Base-by-base conservation (phyloP, 2,797 vertebrate genomes). In the Delichon dasypus region DNA sequence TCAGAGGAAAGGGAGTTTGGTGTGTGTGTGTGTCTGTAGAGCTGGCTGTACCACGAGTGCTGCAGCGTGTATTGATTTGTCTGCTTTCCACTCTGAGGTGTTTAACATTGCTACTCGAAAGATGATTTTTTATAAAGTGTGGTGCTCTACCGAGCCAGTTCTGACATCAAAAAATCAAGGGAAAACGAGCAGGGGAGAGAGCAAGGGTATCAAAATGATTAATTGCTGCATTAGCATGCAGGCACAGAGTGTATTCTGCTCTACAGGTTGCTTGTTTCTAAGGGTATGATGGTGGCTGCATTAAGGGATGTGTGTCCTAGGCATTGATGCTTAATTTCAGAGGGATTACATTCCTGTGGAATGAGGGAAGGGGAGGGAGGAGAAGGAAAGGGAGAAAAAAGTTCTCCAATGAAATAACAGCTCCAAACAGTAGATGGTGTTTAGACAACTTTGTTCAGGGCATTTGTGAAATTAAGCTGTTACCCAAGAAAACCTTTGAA, bases 221-320 rank as follows among this genome's bases (percentile, higher is more conserved):
- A 96, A 96, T 97, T 92, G 47, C 72, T 88, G 85, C 83, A 94
- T 97, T 97, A 96, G 85, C 73, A 97, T 96, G 85, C 94, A 80
- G 71, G 51, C 80, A 79, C 30, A 1, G 72, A 68, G 58, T 57
- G 40, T 50, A 7, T 94, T 96, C 91, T 92, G 78, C 75, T 81
- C 64, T 89, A 71, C 0, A 0, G 72, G 64, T 67, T 95, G 80
- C 73, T 94, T 64, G 57, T 93, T 95, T 96, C 78, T 55, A 15
- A 68, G 85, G 70, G 26, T 95, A 7, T 48, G 78, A 75, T 50
- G 0, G 0, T 75, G 53, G 57, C 84, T 77, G 40, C 30, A 40
- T 73, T 86, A 75, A 86, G 58, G 84, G 89, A 74, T 36, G 42
- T 38, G 42, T 64, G 48, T 81, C 9, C 70, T 20, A 8, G 10